Percentiles rank a stretch among this genome's conserved stretches.
These are phyloP conservation scores for Lochmaea capreae DNA, from an alignment of 2,888 invertebrate species.

Conservation along the genomic window DNA sequence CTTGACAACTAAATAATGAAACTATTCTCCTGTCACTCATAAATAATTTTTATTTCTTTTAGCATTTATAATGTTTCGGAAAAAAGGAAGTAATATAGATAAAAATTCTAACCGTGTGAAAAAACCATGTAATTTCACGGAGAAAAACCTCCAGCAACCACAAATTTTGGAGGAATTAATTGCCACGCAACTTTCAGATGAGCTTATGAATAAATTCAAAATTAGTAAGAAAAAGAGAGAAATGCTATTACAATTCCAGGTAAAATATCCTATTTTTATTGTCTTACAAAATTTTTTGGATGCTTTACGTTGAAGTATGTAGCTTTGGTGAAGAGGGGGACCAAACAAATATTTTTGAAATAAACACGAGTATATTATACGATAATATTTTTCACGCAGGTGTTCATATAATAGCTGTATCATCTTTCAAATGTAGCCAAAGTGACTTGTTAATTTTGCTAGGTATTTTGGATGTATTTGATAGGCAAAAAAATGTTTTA, in stretches of 20 bases:
- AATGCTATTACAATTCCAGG: conserved; percentile 51
- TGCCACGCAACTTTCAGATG: conserved; percentile 55
- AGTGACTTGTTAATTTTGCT: no score
- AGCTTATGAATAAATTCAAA: conserved; percentile 57
- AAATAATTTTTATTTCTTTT: conserved; percentile 7
- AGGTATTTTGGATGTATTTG: no score
- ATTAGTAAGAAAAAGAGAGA: conserved; percentile 54
- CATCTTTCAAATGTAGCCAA: no score
- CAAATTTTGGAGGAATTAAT: conserved; percentile 53
- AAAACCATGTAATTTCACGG: conserved; percentile 43
- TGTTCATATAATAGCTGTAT: no score
- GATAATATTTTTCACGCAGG: no score
- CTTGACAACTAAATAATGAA: neutral
- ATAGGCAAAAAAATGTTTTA: no score
- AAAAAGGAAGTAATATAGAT: conserved; percentile 33
- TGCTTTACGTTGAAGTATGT: no score
- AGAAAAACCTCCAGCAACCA: conserved; percentile 36
- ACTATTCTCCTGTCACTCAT: neutral
- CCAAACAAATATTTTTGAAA: no score
- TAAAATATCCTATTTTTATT: neutral
- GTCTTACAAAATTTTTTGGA: neutral
- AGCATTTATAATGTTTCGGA: conserved; percentile 5
- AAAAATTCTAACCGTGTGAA: conserved; percentile 41
- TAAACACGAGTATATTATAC: no score
- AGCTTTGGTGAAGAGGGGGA: no score